Conservation (phyloP, 2,888 invertebrate genomes). For the Cantharis rufa region DNA sequence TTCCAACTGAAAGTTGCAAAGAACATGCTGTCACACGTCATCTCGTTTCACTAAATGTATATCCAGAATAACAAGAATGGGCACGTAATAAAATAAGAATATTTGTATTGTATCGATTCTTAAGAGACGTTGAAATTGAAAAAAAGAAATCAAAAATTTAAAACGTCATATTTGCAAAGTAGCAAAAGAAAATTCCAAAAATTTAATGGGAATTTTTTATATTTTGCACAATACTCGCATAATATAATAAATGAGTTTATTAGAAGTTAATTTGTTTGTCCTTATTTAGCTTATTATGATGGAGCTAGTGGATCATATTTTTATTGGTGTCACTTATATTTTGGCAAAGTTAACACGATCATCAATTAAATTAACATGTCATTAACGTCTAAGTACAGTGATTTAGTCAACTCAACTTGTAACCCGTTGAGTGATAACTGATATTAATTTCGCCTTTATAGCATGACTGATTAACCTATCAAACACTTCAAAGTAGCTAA, state of each 20-base stretch:
- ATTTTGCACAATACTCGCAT: no score
- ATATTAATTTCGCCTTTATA: constrained; percentile 44
- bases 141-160: neutral
- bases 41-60: constrained; percentile 44
- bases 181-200: no score
- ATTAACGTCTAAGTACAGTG: constrained; percentile 42
- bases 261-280: neutral
- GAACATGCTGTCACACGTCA: constrained; percentile 52
- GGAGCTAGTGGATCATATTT: neutral
- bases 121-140: neutral
- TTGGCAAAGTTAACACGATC: constrained; percentile 25
- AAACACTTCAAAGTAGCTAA: constrained; percentile 30
- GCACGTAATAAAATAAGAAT: constrained; percentile 14
- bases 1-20: constrained; percentile 49
- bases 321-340: constrained; percentile 1
- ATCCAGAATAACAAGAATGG: constrained; percentile 22
- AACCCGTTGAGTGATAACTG: constrained; percentile 43
- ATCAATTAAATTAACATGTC: constrained; percentile 43
- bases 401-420: constrained; percentile 41
- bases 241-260: neutral
- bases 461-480: constrained; percentile 46
- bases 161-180: neutral
- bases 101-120: neutral
- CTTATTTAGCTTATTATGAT: neutral
- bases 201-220: no score